These are phyloP conservation scores for Hippotragus niger DNA, from an alignment of 2,113 vertebrate genomes.

Conservation along the genomic window DNA sequence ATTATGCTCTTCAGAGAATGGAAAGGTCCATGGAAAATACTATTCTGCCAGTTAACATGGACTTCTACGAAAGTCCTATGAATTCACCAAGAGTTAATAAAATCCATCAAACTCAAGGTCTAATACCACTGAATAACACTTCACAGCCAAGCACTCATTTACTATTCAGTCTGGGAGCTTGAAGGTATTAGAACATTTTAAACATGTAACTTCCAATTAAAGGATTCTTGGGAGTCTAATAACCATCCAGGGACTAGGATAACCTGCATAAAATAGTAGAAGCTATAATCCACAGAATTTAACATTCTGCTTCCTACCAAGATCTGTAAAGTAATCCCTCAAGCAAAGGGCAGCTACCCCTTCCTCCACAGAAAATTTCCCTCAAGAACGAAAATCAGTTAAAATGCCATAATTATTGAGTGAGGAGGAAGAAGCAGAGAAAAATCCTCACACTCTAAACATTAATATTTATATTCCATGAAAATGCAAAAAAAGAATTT, in stretches of 20 bases:
- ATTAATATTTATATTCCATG: not conserved
- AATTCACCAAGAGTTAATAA: not conserved
- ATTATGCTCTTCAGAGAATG: not conserved
- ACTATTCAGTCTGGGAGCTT: not conserved
- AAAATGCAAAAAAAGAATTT: not conserved
- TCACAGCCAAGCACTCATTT: not conserved
- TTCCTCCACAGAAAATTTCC: not conserved
- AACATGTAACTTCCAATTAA: not conserved
- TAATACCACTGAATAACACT: not conserved
- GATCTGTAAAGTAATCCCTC: not conserved
- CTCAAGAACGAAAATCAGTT: not conserved
- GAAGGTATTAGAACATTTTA: not conserved
- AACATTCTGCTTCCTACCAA: not conserved
- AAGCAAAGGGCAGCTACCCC: not conserved
- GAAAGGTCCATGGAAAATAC: not conserved
- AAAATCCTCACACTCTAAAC: not conserved
- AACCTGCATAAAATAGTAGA: not conserved
- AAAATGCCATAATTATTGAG: not conserved
- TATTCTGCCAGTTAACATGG: not conserved
- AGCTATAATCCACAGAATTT: not conserved
- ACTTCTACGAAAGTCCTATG: not conserved
- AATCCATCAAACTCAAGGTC: not conserved
- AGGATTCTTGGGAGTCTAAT: not conserved
- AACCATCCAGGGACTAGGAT: not conserved
- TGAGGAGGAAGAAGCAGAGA: not conserved